Evolutionary conservation across 2,797 vertebrate genomes (phyloP).

Genomic region (Pseudomugil tenellus): DNA sequence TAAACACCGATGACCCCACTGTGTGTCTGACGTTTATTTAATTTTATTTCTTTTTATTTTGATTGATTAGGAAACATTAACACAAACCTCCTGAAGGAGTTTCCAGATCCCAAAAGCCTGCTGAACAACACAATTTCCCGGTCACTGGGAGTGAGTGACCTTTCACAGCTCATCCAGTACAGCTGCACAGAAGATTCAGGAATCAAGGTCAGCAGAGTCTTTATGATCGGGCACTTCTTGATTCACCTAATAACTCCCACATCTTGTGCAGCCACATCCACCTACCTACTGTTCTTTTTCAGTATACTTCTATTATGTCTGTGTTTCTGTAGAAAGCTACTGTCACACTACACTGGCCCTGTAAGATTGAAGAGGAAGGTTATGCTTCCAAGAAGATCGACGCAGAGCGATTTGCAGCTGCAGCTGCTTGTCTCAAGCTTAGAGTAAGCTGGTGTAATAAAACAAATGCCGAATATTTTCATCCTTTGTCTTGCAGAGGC

Average conservation of each 20-base stretch:
- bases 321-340: slow-evolving; percentile 86
- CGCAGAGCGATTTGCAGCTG: slow-evolving; percentile 91
- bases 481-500: rapidly evolving
- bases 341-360: slow-evolving; percentile 91
- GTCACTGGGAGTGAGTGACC: slow-evolving; percentile 85
- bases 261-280: no score
- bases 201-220: slow-evolving; percentile 83
- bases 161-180: slow-evolving; percentile 88
- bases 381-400: slow-evolving; percentile 88
- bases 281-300: not conserved
- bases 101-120: slow-evolving; percentile 91
- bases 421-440: slow-evolving; percentile 90
- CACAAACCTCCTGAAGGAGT: slow-evolving; percentile 84
- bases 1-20: not conserved
- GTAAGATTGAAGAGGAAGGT: slow-evolving; percentile 89
- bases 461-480: not conserved
- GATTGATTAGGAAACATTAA: slow-evolving; percentile 40
- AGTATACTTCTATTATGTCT: not conserved
- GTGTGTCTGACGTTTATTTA: not conserved
- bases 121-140: slow-evolving; percentile 86
- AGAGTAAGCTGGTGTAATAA: slow-evolving; percentile 77
- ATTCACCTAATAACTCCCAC: not conserved
- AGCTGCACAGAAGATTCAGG: slow-evolving; percentile 84
- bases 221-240: not conserved
- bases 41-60: not conserved